Conservation (phyloP, 2,113 vertebrate genomes). For the Tiliqua scincoides region DNA sequence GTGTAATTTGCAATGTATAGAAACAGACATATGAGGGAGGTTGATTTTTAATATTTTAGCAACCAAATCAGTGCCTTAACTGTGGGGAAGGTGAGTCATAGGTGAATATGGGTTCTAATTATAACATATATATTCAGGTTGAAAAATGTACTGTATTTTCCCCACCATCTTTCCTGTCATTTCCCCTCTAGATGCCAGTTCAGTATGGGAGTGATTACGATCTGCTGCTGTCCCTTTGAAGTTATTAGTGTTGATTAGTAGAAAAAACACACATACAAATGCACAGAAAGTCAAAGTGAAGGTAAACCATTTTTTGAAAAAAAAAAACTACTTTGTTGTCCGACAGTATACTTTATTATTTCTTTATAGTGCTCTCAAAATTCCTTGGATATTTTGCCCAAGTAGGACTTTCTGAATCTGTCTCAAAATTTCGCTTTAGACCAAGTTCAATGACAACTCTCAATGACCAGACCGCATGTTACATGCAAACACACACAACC, state of each 20-base stretch:
- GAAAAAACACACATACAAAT: not conserved
- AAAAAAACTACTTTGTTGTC: not conserved
- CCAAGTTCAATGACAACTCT: not conserved
- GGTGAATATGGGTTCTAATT: not conserved
- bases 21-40: not conserved
- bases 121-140: not conserved
- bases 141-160: not conserved
- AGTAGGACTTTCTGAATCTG: not conserved
- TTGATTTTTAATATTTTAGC: not conserved
- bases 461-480: not conserved
- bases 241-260: not conserved
- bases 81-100: not conserved
- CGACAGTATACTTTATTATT: not conserved
- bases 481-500: not conserved
- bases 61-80: not conserved
- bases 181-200: not conserved
- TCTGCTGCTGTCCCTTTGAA: not conserved
- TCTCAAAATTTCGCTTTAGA: not conserved
- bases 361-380: not conserved
- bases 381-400: not conserved
- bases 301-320: not conserved
- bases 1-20: not conserved
- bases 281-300: not conserved
- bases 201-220: not conserved
- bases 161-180: not conserved